These are phyloP conservation scores for Corynorhinus townsendii DNA, from an alignment of 2,113 vertebrate species.

Conservation along the genomic window DNA sequence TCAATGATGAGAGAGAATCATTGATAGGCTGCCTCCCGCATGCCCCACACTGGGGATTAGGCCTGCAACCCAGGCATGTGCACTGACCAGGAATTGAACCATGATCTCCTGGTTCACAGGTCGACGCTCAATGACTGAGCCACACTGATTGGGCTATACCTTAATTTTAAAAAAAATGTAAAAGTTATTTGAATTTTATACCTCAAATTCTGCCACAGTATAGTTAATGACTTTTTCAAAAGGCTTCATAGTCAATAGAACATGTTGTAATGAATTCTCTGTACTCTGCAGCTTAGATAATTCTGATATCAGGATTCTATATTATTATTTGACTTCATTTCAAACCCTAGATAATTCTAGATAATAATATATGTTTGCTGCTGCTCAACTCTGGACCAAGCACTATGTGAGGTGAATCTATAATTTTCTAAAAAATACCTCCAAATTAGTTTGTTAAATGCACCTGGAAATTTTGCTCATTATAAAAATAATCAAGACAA, in stretches of 20 bases:
- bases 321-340: not conserved
- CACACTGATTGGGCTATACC: too few relatives aligned
- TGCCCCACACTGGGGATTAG: too few relatives aligned
- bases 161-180: not conserved
- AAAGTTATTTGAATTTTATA: not conserved
- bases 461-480: slow-evolving; percentile 34
- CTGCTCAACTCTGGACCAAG: not conserved
- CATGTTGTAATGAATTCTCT: not conserved
- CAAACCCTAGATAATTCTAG: not conserved
- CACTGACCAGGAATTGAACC: too few relatives aligned
- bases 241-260: not conserved
- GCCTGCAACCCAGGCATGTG: too few relatives aligned
- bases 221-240: not conserved
- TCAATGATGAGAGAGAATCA: too few relatives aligned
- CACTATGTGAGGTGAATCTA: not conserved
- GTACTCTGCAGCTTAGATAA: not conserved
- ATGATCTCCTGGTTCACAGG: too few relatives aligned
- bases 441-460: slow-evolving; percentile 2
- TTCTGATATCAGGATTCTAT: not conserved
- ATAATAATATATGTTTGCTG: too few relatives aligned
- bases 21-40: too few relatives aligned
- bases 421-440: slow-evolving; percentile 31
- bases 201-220: not conserved
- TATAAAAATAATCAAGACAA: slow-evolving; percentile 33
- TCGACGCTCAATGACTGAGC: too few relatives aligned